These are phyloP conservation scores for Mastomys coucha DNA, from an alignment of 2,113 vertebrate genomes.

Conservation along the genomic window DNA sequence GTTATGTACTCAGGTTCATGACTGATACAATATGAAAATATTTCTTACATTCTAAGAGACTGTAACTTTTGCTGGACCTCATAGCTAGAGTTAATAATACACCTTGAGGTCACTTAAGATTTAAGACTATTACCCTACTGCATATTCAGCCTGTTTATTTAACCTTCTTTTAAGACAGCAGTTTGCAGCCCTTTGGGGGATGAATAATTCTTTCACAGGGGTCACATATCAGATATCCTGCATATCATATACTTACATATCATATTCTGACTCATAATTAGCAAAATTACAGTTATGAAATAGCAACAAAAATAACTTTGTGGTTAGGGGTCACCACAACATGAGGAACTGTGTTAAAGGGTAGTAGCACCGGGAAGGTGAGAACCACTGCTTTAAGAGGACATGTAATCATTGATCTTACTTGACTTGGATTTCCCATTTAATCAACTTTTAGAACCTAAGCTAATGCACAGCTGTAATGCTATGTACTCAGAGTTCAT, in stretches of 20 bases:
- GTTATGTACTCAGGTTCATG: no score
- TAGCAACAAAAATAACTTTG: neutral
- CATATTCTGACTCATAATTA: neutral
- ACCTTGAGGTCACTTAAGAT: no score
- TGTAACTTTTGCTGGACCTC: neutral
- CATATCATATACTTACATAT: neutral
- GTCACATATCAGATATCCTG: neutral
- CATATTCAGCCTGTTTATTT: neutral
- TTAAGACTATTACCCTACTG: neutral
- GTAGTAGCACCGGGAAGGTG: neutral
- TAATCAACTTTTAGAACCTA: neutral
- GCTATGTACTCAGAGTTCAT: neutral
- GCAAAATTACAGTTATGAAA: neutral
- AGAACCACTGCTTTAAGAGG: neutral
- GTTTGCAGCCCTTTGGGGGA: no score
- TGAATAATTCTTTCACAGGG: neutral
- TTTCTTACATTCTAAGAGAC: neutral
- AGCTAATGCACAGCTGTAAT: neutral
- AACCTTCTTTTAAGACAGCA: neutral
- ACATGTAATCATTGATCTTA: neutral
- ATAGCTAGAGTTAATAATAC: neutral
- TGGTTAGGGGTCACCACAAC: neutral
- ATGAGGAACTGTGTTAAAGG: neutral
- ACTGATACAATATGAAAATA: neutral
- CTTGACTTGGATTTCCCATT: neutral